phyloP scores from a whole-genome alignment of 2,888 invertebrate species.

The Margaritifera margaritifera region DNA sequence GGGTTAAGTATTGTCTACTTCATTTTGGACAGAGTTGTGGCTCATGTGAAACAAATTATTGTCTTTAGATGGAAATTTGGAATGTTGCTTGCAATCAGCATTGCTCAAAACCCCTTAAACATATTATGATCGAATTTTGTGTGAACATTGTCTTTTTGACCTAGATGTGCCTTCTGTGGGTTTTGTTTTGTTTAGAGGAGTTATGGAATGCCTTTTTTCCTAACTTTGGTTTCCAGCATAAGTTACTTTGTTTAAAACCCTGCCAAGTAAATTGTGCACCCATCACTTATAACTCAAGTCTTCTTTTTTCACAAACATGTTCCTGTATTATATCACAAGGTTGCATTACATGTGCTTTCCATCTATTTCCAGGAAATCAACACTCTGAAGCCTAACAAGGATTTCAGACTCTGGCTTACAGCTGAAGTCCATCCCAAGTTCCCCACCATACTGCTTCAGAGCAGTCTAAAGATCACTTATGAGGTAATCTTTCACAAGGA shows the following conservation, averaged over 20 bases:
- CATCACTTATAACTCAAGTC: too few relatives aligned
- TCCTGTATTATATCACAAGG: neutral
- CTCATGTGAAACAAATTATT: too few relatives aligned
- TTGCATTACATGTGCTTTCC: neutral
- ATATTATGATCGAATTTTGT: too few relatives aligned
- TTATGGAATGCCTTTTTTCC: neutral
- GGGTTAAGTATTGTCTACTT: too few relatives aligned
- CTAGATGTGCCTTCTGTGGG: neutral
- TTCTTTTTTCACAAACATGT: neutral
- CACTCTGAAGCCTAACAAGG: constrained; percentile 73
- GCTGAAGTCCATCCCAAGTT: constrained; percentile 87
- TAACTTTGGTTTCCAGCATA: neutral
- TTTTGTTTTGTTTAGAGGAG: neutral
- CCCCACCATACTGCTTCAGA: constrained; percentile 83
- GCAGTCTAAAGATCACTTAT: constrained; percentile 85
- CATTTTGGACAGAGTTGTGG: too few relatives aligned
- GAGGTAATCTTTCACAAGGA: constrained; percentile 75
- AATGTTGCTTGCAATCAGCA: too few relatives aligned
- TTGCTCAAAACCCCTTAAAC: too few relatives aligned
- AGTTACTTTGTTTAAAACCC: too few relatives aligned
- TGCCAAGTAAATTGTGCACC: too few relatives aligned
- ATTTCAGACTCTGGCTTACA: constrained; percentile 88
- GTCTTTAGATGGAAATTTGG: too few relatives aligned
- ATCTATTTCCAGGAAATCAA: constrained; percentile 75
- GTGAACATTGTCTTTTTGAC: neutral